phyloP scores from a whole-genome alignment of 2,888 invertebrate species.

The Hirudinaria manillensis region DNA sequence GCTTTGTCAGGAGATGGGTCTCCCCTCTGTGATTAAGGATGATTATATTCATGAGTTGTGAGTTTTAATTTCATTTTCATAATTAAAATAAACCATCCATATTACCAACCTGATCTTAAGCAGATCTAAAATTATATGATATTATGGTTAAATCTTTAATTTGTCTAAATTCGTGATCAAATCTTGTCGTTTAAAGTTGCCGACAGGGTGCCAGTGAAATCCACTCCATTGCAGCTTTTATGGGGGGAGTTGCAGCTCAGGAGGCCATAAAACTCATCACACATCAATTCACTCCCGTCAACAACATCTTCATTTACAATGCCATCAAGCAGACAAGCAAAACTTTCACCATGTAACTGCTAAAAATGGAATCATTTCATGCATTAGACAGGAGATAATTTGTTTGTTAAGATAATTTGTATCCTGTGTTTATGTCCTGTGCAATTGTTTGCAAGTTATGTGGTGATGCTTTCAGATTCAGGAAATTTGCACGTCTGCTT shows the following conservation, averaged over 20 bases:
- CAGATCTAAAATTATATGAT: not conserved
- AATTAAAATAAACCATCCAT: not conserved
- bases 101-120: not conserved
- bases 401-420: too few species aligned
- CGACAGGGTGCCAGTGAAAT: slow-evolving; percentile 89
- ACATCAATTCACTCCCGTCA: slow-evolving; percentile 87
- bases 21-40: slow-evolving; percentile 72
- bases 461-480: too few species aligned
- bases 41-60: slow-evolving; percentile 85
- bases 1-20: slow-evolving; percentile 77
- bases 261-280: slow-evolving; percentile 92
- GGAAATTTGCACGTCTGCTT: too few species aligned
- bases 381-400: too few species aligned
- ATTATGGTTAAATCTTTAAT: not conserved
- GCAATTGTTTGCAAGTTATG: too few species aligned
- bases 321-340: slow-evolving; percentile 74
- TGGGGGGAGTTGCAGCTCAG: slow-evolving; percentile 88
- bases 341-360: slow-evolving; percentile 43
- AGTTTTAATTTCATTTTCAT: slow-evolving; percentile 40
- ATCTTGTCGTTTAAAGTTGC: slow-evolving; percentile 45
- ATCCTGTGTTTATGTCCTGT: too few species aligned
- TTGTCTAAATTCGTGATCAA: not conserved
- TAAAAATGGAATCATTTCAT: too few species aligned
- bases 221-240: slow-evolving; percentile 84
- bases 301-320: slow-evolving; percentile 92